Base-by-base conservation (phyloP, 2,888 invertebrate genomes). In the Junonia oenone region DNA sequence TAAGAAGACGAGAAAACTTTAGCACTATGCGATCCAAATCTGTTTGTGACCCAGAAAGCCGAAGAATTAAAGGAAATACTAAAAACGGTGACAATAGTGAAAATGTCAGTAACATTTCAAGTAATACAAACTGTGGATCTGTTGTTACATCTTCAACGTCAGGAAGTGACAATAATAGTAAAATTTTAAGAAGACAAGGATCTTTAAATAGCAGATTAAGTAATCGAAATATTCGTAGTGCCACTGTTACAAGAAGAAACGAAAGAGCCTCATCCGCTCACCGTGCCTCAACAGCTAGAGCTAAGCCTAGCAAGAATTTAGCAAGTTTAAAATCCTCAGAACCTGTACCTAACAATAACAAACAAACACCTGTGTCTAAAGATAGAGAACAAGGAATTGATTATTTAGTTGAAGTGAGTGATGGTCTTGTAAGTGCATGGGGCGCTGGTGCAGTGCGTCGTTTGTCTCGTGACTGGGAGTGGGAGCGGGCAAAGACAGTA, bases 371-470 rank as follows among this genome's bases (percentile, higher is more conserved):
- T 11, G 70, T 78, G 3, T 84, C 87, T n/a, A 94, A 93, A 73
- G 94, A 94, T 70, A 90, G 94, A 67, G 94, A 94, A 74, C 94
- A 94, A 91, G 94, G 97, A 56, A 95, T 96, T n/a, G 97, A 97
- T 87, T 97, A 96, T 78, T 88, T 97, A 61, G 95, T 97, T 29
- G 97, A 97, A 91, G 96, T 97, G 55, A 94, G 94, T 68, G 96
- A 96, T 26, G 93, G 95, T 52, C 93, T 94, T 65, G 92, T 97
- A 19, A 97, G 96, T 74, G 93, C 97, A 22, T 97, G 96, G 87
- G 97, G 97, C 0, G 95, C 96, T 68, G 96, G 96, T n/a, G 96
- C 97, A 0, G 90, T 97, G 27, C 92, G 95, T 33, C 95, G 95
- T 65, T 92, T 97, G 40, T 95, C 96, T 67, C 93, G 94, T 62